These are phyloP conservation scores for Datnioides undecimradiatus DNA, from an alignment of 2,113 vertebrate species.

Conservation along the genomic window DNA sequence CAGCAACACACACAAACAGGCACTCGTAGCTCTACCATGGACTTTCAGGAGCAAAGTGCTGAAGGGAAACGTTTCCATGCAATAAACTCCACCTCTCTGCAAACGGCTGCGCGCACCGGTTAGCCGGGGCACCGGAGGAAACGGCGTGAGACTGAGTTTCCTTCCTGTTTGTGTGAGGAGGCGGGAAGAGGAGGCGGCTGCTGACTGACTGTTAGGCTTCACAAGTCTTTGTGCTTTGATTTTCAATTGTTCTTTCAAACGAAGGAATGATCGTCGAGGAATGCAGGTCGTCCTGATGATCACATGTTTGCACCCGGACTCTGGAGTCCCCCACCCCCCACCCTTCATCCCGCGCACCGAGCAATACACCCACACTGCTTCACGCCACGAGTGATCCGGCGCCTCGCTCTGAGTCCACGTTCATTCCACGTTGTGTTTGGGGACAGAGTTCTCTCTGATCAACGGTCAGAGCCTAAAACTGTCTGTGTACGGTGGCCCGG, in stretches of 20 bases:
- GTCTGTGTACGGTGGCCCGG: neutral
- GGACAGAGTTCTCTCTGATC: conserved; percentile 28
- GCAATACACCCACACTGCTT: conserved; percentile 50
- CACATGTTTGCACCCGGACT: conserved; percentile 38
- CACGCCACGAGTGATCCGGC: neutral
- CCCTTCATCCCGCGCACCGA: conserved; percentile 8
- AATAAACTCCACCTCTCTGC: conserved; percentile 77
- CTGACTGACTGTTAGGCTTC: conserved; percentile 73
- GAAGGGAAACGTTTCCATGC: conserved; percentile 72
- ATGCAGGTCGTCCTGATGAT: conserved; percentile 58
- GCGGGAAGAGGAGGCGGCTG: conserved; percentile 37
- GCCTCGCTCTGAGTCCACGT: conserved; percentile 3
- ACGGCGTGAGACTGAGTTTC: conserved; percentile 40
- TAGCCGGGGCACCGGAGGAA: conserved; percentile 29
- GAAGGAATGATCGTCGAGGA: conserved; percentile 47
- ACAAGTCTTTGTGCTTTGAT: conserved; percentile 28
- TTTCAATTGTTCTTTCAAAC: neutral
- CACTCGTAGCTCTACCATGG: conserved; percentile 27
- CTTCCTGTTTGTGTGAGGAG: conserved; percentile 23
- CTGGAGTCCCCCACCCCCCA: neutral
- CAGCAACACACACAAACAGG: no score
- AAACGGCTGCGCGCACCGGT: conserved; percentile 60
- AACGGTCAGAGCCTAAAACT: conserved; percentile 4
- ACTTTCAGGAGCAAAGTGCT: conserved; percentile 18
- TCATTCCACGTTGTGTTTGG: conserved; percentile 48